Conservation (phyloP, 2,797 vertebrate species). For the Trematomus bernacchii region DNA sequence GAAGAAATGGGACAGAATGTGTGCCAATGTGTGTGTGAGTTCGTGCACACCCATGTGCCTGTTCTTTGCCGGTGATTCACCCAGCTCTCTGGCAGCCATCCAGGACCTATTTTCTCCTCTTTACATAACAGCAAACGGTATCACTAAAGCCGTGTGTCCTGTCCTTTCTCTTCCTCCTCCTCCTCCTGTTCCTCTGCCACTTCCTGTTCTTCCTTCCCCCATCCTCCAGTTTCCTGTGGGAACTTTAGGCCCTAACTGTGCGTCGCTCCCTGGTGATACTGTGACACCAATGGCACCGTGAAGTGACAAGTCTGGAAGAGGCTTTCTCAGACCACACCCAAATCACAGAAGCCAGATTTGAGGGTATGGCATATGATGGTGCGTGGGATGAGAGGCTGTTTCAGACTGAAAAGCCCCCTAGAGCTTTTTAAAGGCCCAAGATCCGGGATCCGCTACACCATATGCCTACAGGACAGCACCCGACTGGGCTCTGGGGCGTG, state of each 20-base stretch:
- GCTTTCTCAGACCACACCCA: slow-evolving; percentile 63
- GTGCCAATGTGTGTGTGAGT: slow-evolving; percentile 60
- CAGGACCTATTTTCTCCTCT: slow-evolving; percentile 86
- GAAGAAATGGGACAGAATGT: slow-evolving; percentile 78
- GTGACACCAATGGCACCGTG: slow-evolving; percentile 38
- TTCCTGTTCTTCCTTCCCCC: slow-evolving; percentile 56
- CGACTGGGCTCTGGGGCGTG: slow-evolving; percentile 74
- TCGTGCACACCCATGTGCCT: slow-evolving; percentile 65
- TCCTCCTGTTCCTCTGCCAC: slow-evolving; percentile 53
- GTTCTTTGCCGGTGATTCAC: slow-evolving; percentile 82
- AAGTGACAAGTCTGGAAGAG: slow-evolving; percentile 54
- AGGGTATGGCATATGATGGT: slow-evolving; percentile 33
- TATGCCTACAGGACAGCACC: slow-evolving; percentile 83
- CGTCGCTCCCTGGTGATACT: slow-evolving; percentile 45
- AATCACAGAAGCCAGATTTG: slow-evolving; percentile 41
- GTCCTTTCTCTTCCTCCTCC: slow-evolving; percentile 63
- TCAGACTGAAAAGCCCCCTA: slow-evolving; percentile 61
- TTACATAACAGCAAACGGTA: slow-evolving; percentile 84
- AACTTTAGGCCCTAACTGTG: slow-evolving; percentile 45
- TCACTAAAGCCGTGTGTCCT: slow-evolving; percentile 72
- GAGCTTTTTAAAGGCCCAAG: slow-evolving; percentile 60
- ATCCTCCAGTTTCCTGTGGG: slow-evolving; percentile 53
- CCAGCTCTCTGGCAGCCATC: slow-evolving; percentile 80
- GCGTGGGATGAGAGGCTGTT: slow-evolving; percentile 58
- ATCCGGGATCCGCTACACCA: slow-evolving; percentile 77